Percentiles rank a stretch among this genome's conserved stretches.
Conservation (phyloP, 2,113 vertebrate species). For the Emydocephalus ijimae region DNA sequence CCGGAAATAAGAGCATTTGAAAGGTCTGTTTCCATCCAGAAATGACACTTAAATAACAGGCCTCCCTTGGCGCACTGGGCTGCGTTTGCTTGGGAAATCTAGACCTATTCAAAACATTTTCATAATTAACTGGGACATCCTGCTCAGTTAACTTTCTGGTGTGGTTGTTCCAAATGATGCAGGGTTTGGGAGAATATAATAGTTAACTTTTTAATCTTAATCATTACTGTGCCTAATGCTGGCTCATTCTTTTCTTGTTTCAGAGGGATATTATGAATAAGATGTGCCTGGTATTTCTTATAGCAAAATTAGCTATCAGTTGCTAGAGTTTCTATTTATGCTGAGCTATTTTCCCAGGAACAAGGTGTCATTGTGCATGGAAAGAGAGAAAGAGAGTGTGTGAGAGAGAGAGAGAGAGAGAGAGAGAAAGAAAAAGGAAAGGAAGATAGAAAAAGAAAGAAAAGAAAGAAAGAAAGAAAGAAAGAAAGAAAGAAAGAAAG, state of each 20-base stretch:
- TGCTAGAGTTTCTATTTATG: neutral
- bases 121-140: accelerated
- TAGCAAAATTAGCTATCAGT: neutral
- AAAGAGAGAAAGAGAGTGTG: neutral
- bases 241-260: neutral
- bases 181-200: neutral
- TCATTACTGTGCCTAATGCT: neutral
- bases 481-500: no score
- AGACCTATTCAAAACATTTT: accelerated
- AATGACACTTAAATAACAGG: neutral
- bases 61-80: neutral
- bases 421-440: accelerated
- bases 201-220: neutral
- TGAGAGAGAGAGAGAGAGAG: no score
- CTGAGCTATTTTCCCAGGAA: neutral
- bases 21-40: neutral
- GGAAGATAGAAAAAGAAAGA: neutral
- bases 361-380: accelerated
- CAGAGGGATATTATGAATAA: neutral
- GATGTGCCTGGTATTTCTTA: no score
- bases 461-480: no score
- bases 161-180: no score
- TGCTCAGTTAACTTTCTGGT: accelerated
- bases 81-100: neutral
- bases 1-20: neutral